Evolutionary conservation across 2,797 vertebrate genomes (phyloP).

Genomic region (Harpagifer antarcticus): DNA sequence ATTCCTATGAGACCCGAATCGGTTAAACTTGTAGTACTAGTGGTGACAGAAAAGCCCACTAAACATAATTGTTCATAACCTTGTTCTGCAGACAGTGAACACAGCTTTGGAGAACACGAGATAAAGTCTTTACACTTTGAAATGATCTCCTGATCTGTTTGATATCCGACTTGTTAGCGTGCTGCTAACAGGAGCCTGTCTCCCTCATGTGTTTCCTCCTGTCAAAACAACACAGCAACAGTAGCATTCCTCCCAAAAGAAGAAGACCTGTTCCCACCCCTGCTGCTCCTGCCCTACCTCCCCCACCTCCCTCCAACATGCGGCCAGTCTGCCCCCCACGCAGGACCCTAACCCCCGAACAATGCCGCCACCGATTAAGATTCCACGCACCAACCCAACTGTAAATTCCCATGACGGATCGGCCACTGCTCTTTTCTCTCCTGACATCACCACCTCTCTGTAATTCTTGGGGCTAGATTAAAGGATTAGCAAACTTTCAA

Average conservation of each 20-base stretch:
- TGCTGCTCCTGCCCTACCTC: conserved; percentile 5
- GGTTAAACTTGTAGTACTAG: background rate
- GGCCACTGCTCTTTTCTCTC: conserved; percentile 79
- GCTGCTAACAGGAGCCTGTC: conserved; percentile 15
- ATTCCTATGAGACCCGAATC: no score
- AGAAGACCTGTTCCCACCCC: conserved; percentile 49
- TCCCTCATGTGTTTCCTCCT: conserved; percentile 14
- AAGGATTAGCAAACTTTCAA: conserved; percentile 81
- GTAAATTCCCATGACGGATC: conserved; percentile 86
- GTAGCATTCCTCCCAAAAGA: conserved; percentile 21
- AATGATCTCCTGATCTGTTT: background rate
- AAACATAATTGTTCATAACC: background rate
- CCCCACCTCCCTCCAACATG: conserved; percentile 46
- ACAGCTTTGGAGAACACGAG: background rate
- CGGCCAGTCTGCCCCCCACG: conserved; percentile 64
- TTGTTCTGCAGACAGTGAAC: background rate
- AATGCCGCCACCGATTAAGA: conserved; percentile 82
- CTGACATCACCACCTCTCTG: conserved; percentile 83
- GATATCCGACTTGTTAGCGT: background rate
- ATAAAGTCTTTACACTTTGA: background rate
- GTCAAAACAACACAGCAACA: conserved; percentile 43
- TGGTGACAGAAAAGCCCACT: background rate
- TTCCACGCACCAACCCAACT: conserved; percentile 85
- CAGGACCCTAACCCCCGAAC: conserved; percentile 75
- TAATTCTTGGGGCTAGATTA: conserved; percentile 81